Evolutionary conservation across 1,140 invertebrate genomes (phyloP).

Genomic region (Apocrypta bakeri): DNA sequence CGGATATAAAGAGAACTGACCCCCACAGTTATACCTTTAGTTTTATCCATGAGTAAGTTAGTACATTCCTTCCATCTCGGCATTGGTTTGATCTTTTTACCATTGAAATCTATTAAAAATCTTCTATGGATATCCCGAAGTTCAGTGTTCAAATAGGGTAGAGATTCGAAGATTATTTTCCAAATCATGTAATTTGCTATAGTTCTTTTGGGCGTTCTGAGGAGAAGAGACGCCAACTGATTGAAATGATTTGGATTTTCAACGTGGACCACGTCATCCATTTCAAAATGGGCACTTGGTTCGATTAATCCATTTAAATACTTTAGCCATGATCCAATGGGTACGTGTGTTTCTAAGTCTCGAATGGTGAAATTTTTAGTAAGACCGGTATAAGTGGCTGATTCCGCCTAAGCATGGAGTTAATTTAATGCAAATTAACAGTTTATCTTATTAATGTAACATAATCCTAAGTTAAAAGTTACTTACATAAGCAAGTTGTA

Average conservation of each 20-base stretch:
- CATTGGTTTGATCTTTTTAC: not conserved
- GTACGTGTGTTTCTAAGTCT: not conserved
- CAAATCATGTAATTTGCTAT: slow-evolving; percentile 15
- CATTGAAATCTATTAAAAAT: not conserved
- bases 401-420: not conserved
- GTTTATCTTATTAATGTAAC: not conserved
- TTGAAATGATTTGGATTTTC: not conserved
- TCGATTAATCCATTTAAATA: not conserved
- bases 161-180: not conserved
- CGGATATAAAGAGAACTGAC: slow-evolving; percentile 13
- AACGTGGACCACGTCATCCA: not conserved
- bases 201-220: not conserved
- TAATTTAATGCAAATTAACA: not conserved
- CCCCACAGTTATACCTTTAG: not conserved
- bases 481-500: not conserved
- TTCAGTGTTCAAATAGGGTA: not conserved
- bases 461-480: slow-evolving; percentile 60
- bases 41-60: not conserved
- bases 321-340: not conserved
- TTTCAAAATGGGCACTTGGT: not conserved
- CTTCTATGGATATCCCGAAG: not conserved
- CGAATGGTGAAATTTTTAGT: not conserved
- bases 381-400: not conserved
- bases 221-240: not conserved
- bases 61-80: not conserved